Conservation (phyloP, 2,888 invertebrate genomes). For the Tachina fera region DNA sequence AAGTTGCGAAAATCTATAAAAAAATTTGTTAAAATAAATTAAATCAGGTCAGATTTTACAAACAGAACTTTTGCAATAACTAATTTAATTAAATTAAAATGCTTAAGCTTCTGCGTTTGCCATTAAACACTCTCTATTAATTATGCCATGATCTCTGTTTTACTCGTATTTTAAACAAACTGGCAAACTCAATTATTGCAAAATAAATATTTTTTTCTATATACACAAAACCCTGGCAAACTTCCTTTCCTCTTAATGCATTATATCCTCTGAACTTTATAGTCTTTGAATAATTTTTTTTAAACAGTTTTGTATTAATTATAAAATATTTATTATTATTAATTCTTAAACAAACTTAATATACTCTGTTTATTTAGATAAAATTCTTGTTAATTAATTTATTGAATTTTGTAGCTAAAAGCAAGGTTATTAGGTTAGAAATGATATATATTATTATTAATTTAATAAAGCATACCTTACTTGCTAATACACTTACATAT, state of each 20-base stretch:
- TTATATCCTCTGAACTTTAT: background rate
- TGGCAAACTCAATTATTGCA: background rate
- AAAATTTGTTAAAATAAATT: background rate
- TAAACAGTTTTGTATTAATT: constrained; percentile 58
- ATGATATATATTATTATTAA: constrained; percentile 48
- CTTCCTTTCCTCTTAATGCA: background rate
- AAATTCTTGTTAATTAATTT: constrained; percentile 58
- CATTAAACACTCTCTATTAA: background rate
- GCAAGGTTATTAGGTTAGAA: constrained; percentile 57
- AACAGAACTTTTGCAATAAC: background rate
- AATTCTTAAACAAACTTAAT: constrained; percentile 43
- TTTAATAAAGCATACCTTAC: background rate
- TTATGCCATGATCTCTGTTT: background rate
- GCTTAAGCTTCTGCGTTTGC: background rate
- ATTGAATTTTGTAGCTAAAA: constrained; percentile 43
- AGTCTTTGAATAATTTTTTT: constrained; percentile 11
- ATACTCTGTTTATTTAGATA: constrained; percentile 30
- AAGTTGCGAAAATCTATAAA: background rate
- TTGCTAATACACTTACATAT: background rate
- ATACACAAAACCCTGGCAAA: background rate
- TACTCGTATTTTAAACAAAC: background rate
- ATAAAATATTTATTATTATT: constrained; percentile 36
- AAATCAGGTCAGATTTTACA: background rate
- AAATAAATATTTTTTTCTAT: background rate
- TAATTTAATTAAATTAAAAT: constrained; percentile 20